phyloP scores from a whole-genome alignment of 2,797 vertebrate species.

The Intellagama lesueurii region DNA sequence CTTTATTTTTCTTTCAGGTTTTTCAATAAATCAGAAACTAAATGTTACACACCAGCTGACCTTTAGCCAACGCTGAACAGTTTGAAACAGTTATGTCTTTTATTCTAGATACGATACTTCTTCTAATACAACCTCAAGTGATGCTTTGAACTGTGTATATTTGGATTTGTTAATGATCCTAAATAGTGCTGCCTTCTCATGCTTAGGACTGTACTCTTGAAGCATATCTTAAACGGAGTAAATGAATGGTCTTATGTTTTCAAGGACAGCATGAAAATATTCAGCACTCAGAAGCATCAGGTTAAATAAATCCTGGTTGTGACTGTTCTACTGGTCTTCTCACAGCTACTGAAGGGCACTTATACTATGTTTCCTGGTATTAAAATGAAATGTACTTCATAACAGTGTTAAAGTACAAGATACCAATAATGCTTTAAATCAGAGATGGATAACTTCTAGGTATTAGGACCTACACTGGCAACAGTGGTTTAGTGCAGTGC shows the following conservation, averaged over 20 bases:
- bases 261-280: not conserved
- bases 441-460: not conserved
- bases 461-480: not conserved
- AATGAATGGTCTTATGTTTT: not conserved
- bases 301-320: not conserved
- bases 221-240: not conserved
- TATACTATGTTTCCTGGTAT: not conserved
- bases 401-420: not conserved
- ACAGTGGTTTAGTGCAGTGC: no score
- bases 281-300: not conserved
- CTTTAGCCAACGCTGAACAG: not conserved
- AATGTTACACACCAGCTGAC: not conserved
- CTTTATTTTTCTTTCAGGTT: not conserved
- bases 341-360: not conserved
- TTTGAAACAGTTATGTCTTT: constrained; percentile 12
- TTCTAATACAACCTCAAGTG: not conserved
- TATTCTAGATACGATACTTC: not conserved
- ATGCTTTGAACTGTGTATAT: not conserved
- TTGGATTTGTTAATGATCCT: not conserved
- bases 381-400: not conserved
- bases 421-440: not conserved
- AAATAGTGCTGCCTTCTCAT: not conserved
- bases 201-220: not conserved
- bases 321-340: not conserved
- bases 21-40: constrained; percentile 9